phyloP scores from a whole-genome alignment of 2,797 vertebrate genomes.

The Schizopygopsis pylzovi region DNA sequence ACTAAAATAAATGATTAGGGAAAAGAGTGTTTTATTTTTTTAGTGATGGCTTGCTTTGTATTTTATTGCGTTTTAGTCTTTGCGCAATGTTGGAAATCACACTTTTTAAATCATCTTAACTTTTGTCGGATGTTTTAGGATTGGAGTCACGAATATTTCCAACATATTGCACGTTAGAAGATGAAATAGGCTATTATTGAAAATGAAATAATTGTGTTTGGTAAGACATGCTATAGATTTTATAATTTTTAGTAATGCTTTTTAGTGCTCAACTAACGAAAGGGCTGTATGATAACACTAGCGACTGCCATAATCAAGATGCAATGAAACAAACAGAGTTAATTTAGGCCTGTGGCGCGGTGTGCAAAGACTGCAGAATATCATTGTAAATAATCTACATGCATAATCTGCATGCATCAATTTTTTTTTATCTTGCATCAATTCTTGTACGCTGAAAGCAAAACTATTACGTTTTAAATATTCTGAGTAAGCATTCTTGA shows the following conservation, averaged over 20 bases:
- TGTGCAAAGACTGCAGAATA: background rate
- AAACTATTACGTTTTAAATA: background rate
- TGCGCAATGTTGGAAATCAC: background rate
- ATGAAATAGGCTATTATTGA: background rate
- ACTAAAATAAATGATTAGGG: background rate
- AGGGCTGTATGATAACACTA: background rate
- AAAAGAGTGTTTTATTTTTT: background rate
- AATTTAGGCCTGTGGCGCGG: constrained; percentile 1
- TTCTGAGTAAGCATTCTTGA: background rate
- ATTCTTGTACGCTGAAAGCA: background rate
- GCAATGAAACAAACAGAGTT: background rate
- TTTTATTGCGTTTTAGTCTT: background rate
- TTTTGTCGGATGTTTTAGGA: background rate
- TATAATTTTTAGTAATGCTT: too few relatives aligned
- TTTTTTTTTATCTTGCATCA: too few relatives aligned
- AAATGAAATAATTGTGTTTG: background rate
- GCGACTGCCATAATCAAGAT: background rate
- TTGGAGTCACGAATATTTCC: background rate
- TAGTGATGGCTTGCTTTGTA: background rate
- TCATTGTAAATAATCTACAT: background rate
- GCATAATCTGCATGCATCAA: too few relatives aligned
- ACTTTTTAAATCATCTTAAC: background rate
- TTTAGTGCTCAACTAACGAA: constrained; percentile 15
- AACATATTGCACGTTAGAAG: background rate
- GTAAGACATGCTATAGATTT: background rate